These are phyloP conservation scores for Ophioninae sp. DNA, from an alignment of 2,888 invertebrate species.

Conservation along the genomic window DNA sequence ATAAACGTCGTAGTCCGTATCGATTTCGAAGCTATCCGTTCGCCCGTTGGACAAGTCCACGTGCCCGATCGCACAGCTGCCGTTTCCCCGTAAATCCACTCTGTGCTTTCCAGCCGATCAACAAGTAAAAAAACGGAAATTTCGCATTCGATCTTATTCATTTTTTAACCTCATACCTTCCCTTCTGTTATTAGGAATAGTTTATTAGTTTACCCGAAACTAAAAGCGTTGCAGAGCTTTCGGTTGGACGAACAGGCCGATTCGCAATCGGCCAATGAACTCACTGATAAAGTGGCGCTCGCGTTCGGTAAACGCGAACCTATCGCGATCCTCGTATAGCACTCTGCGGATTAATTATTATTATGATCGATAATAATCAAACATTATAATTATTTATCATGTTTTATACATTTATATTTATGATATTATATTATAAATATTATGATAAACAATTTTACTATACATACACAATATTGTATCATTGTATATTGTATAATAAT, in stretches of 20 bases:
- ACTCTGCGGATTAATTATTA: constrained; percentile 78
- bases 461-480: no score
- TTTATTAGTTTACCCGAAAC: constrained; percentile 81
- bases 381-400: no score
- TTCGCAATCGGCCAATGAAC: constrained; percentile 81
- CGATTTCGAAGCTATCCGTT: constrained; percentile 82
- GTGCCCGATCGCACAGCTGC: constrained; percentile 83
- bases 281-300: constrained; percentile 77
- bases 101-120: constrained; percentile 77
- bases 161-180: background rate
- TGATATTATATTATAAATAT: no score
- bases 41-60: constrained; percentile 78
- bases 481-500: no score
- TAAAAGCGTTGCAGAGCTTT: constrained; percentile 81
- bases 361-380: background rate
- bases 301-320: constrained; percentile 81
- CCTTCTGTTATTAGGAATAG: background rate
- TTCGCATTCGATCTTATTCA: background rate
- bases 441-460: no score
- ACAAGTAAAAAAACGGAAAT: background rate
- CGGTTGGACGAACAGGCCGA: constrained; percentile 81
- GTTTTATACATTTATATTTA: no score
- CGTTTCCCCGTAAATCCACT: constrained; percentile 84
- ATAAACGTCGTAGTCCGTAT: constrained; percentile 86
- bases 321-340: constrained; percentile 82